A percentile compares a stretch with the other conserved stretches of the same genome.
These are phyloP conservation scores for Ptychadena robeensis DNA, from an alignment of 2,797 vertebrate genomes.

Conservation along the genomic window DNA sequence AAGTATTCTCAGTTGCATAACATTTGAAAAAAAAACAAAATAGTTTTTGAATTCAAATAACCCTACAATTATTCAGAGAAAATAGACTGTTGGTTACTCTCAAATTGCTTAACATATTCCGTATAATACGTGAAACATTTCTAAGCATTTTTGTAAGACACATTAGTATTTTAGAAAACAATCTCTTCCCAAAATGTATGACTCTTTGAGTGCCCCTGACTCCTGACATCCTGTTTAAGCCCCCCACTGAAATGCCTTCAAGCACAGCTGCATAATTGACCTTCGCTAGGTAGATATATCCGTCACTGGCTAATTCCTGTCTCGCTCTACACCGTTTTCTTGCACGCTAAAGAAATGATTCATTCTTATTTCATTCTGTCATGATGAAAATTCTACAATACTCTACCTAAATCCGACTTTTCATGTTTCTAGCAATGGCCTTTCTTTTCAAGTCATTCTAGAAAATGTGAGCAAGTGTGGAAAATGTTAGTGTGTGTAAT, in stretches of 20 bases:
- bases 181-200: conserved; percentile 35
- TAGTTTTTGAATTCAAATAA: no score
- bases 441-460: not conserved
- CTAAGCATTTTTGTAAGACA: not conserved
- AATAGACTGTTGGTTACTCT: not conserved
- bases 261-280: conserved; percentile 63
- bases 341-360: conserved; percentile 53
- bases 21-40: not conserved
- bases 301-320: conserved; percentile 58
- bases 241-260: conserved; percentile 60
- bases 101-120: not conserved
- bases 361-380: conserved; percentile 40
- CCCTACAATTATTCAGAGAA: no score
- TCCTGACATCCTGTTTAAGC: conserved; percentile 60
- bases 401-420: not conserved
- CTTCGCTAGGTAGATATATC: conserved; percentile 61
- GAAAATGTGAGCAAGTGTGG: not conserved
- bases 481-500: not conserved
- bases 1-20: not conserved
- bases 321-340: conserved; percentile 41
- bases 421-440: not conserved
- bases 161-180: conserved; percentile 36
- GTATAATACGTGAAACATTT: not conserved
- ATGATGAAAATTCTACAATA: conserved; percentile 7
- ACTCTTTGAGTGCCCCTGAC: conserved; percentile 39